Conservation (phyloP, 2,113 vertebrate species). For the Orthochromis indermauri region DNA sequence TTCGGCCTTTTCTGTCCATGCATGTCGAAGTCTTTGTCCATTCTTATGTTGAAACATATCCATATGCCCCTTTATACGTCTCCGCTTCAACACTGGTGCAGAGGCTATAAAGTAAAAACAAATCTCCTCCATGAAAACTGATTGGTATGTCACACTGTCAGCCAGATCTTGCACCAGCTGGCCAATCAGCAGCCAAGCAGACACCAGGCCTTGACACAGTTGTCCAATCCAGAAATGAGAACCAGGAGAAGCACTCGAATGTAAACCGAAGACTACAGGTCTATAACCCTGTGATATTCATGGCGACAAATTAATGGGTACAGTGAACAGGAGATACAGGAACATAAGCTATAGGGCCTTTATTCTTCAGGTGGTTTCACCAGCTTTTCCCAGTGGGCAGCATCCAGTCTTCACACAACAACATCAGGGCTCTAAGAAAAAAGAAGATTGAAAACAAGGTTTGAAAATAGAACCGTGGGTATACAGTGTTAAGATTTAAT, state of each 20-base stretch:
- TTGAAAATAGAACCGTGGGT: not conserved
- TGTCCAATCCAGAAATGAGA: conserved; percentile 24
- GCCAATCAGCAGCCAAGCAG: not conserved
- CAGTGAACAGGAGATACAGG: conserved; percentile 28
- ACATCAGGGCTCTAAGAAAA: conserved; percentile 54
- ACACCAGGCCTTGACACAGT: not conserved
- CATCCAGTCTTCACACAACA: conserved; percentile 12
- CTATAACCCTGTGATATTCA: conserved; percentile 9
- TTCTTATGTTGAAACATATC: not conserved
- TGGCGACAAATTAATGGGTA: conserved; percentile 40
- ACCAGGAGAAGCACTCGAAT: conserved; percentile 26
- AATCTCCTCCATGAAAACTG: not conserved
- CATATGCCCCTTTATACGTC: not conserved
- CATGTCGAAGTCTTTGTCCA: not conserved
- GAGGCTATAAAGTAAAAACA: not conserved
- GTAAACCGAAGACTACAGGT: conserved; percentile 23
- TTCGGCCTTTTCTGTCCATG: not conserved
- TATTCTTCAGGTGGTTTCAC: conserved; percentile 23
- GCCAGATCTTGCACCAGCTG: not conserved
- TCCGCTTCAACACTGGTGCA: not conserved
- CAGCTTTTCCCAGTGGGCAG: conserved; percentile 14
- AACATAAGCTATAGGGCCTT: conserved; percentile 18
- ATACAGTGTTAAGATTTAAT: not conserved
- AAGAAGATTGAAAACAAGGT: not conserved
- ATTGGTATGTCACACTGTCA: not conserved